These are phyloP conservation scores for Tiliacea citrago DNA, from an alignment of 2,888 invertebrate genomes.

Conservation along the genomic window DNA sequence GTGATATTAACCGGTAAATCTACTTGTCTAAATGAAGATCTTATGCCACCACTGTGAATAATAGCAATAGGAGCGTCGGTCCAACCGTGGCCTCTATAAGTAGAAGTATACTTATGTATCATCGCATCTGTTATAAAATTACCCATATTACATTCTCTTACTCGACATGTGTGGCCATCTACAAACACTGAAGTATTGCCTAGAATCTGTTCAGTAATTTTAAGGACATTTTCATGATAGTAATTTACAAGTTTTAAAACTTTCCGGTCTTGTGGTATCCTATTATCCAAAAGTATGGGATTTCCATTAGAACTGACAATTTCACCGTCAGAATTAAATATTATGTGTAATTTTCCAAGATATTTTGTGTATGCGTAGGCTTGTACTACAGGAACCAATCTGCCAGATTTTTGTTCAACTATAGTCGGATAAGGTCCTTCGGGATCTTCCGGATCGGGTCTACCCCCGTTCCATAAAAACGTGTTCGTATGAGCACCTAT, in stretches of 20 bases:
- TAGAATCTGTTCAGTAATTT: too few relatives aligned
- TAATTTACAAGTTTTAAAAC: constrained; percentile 91
- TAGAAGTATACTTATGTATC: constrained; percentile 90
- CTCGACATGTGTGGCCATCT: too few relatives aligned
- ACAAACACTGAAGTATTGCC: too few relatives aligned
- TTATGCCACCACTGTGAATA: constrained; percentile 94
- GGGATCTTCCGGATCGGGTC: too few relatives aligned
- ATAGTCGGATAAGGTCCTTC: too few relatives aligned
- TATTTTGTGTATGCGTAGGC: constrained; percentile 98
- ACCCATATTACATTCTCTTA: too few relatives aligned
- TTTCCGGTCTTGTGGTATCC: constrained; percentile 92
- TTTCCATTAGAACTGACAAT: constrained; percentile 92
- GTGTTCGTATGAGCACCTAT: too few relatives aligned
- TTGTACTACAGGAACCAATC: constrained; percentile 95
- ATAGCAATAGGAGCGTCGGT: constrained; percentile 94
- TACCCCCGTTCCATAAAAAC: too few relatives aligned
- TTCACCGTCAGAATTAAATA: constrained; percentile 94
- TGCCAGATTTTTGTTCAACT: too few relatives aligned
- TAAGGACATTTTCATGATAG: constrained; percentile 91
- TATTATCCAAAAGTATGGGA: constrained; percentile 93
- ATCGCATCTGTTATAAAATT: too few relatives aligned
- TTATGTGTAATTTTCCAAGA: constrained; percentile 93
- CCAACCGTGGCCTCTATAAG: constrained; percentile 91
- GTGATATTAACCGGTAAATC: constrained; percentile 89
- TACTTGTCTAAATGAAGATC: constrained; percentile 91